Evolutionary conservation across 92 coral and sea anemone species (phyloP), one percentile per base, ranked within the genome.

Genomic region (Bergia puertoricense): DNA sequence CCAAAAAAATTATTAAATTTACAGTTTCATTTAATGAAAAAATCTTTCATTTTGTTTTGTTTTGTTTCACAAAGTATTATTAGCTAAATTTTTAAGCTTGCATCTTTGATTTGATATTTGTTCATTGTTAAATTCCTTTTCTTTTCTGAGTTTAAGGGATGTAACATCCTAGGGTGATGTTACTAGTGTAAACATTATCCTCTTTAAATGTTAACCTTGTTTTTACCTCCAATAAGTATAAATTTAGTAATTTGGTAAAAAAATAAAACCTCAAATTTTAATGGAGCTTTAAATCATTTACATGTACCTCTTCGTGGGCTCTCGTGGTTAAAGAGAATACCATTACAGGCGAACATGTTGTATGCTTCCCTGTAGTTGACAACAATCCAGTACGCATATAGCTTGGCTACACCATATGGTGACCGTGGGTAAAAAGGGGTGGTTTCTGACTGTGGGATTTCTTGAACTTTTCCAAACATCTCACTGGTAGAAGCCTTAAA

Each of bases 401-500:
- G 90, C 65, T 97, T 97, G 46, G 99, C 99, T 76, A 93, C 95
- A 86, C 99, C 99, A 88, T 97, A 97, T 14, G 99, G 99, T 15
- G 99, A 97, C 41, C 99, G 88, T 43, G 99, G 99, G 88, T 97
- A 92, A 89, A 97, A 97, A 46, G 98, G 99, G 9, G 99, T 97
- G 57, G 81, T 92, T 81, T 97, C 99, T 62, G 97, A 92, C 81
- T 97, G 99, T 37, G 99, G 99, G 5, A 93, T 94, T 88, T 97
- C 99, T 81, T 90, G 93, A 72, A 95, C 98, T 87, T 95, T 92
- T 22, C 99, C 99, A 91, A 85, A 97, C 96, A 97, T 92, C 89
- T 97, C 99, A 90, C 99, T 97, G 5, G 99, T 97, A 1, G 99
- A 97, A 23, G 99, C 99, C 99, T 94, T 50, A 23, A 38, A 36